phyloP scores from a whole-genome alignment of 2,113 vertebrate genomes.

The Toxotes jaculatrix region DNA sequence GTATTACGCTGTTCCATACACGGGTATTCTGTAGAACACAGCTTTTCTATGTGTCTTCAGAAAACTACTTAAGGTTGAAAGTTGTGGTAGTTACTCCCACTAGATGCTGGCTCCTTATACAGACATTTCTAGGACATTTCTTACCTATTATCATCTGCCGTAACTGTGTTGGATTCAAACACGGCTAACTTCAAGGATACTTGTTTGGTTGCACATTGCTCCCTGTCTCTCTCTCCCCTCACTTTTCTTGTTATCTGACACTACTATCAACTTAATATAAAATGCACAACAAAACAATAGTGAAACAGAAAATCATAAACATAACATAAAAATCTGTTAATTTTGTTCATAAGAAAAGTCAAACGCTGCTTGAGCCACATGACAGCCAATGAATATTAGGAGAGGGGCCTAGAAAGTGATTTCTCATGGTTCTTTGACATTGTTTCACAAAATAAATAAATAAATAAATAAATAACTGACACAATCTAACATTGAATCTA shows the following conservation, averaged over 20 bases:
- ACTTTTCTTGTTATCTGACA: background rate
- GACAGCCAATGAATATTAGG: background rate
- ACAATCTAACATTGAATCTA: background rate
- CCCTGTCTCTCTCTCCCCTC: background rate
- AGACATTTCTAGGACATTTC: background rate
- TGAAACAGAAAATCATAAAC: background rate
- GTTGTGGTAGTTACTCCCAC: background rate
- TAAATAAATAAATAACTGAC: background rate
- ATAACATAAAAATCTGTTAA: too few species aligned
- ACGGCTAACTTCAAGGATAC: background rate
- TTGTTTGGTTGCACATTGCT: background rate
- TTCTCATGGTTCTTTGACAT: background rate
- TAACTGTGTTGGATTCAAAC: background rate
- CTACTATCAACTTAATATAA: background rate
- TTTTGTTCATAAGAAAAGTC: background rate
- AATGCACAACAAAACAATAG: background rate
- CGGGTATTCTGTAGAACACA: background rate
- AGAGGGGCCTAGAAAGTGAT: background rate
- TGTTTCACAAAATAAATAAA: background rate
- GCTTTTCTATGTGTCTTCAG: background rate
- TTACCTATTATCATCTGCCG: background rate
- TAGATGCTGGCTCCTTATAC: background rate
- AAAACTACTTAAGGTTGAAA: too few species aligned
- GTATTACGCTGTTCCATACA: background rate
- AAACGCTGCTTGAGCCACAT: background rate